Base-by-base conservation (phyloP, 2,113 vertebrate genomes). In the Helogale parvula region DNA sequence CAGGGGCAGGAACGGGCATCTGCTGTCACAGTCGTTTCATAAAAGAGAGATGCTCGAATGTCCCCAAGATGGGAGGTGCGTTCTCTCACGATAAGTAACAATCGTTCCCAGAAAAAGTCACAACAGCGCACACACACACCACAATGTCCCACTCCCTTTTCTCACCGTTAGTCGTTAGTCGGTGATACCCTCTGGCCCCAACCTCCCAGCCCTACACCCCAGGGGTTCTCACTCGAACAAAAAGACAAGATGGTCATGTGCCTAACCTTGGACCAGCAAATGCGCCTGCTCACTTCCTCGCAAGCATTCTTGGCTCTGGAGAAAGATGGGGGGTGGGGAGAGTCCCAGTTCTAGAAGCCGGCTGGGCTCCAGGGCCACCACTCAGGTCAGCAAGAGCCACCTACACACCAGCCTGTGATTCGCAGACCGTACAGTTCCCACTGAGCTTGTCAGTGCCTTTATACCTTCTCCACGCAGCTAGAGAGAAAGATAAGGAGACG, bases 231-330 rank as follows among this genome's bases (percentile, higher is more conserved):
- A 52, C 69, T 11, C 17, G 14, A 45, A 15, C 14, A 2, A 23
- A 41, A 33, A 12, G n/a, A 25, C 9, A 8, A 27, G 21, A 19
- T 0, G 12, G 33, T 4, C 47, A 1, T 2, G 2, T 33, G 35
- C 41, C 41, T 41, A 41, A 41, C 41, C 66, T 5, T 2, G 76
- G 54, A 45, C 66, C 65, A 10, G 38, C 23, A 0, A 21, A 35
- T 1, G 0, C 17, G 47, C 5, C 45, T 66, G 68, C 38, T 23
- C 41, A 41, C 41, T 4, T 41, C 1, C 31, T 50, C 50, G 65
- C 29, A 33, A 45, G 69, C n/a, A 17, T 68, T 47, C 76, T 41
- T 41, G 31, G 76, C 57, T 25, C 35, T 57, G 52, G 33, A 19
- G 10, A 19, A 77, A 5, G 35, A 12, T 13, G 16, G 9, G 93